Evolutionary conservation across 2,888 invertebrate species (phyloP).

Genomic region (Graphium colonna): DNA sequence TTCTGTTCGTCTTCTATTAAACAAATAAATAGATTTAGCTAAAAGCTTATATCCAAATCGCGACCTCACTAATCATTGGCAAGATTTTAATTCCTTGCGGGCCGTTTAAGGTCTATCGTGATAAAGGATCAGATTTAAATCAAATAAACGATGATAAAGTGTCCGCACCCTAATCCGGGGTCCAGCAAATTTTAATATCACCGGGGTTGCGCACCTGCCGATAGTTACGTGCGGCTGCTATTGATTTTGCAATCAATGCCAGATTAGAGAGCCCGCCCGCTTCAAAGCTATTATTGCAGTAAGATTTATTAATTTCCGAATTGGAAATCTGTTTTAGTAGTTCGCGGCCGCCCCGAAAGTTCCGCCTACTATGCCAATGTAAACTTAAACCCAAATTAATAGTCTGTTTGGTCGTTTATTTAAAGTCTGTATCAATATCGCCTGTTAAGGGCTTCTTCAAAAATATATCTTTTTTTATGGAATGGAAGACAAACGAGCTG

Average conservation of each 20-base stretch:
- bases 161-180: conserved; percentile 47
- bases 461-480: too few species aligned
- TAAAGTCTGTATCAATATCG: too few species aligned
- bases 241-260: conserved; percentile 74
- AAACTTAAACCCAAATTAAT: too few species aligned
- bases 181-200: conserved; percentile 61
- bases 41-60: background rate
- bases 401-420: too few species aligned
- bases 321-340: conserved; percentile 19
- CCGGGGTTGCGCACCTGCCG: conserved; percentile 52
- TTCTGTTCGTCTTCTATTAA: too few species aligned
- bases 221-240: conserved; percentile 56
- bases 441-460: too few species aligned
- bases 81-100: conserved; percentile 15
- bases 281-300: conserved; percentile 44
- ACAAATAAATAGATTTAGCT: too few species aligned
- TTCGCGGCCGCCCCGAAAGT: background rate
- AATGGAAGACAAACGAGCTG: too few species aligned
- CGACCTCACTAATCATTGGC: conserved; percentile 11
- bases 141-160: conserved; percentile 53
- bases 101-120: conserved; percentile 30
- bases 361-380: too few species aligned
- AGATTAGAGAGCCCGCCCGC: conserved; percentile 54
- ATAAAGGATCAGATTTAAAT: conserved; percentile 44
- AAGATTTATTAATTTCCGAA: conserved; percentile 53